Evolutionary conservation across 2,888 invertebrate genomes (phyloP).

Genomic region (Drosophila eohydei): DNA sequence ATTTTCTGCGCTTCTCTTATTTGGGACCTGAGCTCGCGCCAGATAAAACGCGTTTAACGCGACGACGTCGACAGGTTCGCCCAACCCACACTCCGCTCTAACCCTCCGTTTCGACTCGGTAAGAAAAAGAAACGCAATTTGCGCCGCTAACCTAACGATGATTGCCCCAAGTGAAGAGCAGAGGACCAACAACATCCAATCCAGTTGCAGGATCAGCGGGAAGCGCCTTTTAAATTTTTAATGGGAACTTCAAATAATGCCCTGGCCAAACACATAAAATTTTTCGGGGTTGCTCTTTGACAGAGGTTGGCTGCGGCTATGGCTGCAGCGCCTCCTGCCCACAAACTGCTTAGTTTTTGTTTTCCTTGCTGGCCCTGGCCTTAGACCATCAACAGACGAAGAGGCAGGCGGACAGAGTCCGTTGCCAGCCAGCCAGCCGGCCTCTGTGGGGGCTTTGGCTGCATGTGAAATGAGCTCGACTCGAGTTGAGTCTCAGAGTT

Average conservation of each 20-base stretch:
- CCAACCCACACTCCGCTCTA: not conserved
- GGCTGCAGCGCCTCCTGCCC: slow-evolving; percentile 7
- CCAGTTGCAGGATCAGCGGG: slow-evolving; percentile 40
- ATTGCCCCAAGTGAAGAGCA: slow-evolving; percentile 61
- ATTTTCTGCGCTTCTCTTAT: slow-evolving; percentile 34
- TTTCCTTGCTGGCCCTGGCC: slow-evolving; percentile 21
- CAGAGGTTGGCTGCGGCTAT: slow-evolving; percentile 9
- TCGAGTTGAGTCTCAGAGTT: slow-evolving; percentile 19
- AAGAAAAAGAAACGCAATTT: slow-evolving; percentile 61
- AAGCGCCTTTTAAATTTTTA: slow-evolving; percentile 78
- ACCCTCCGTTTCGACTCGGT: not conserved
- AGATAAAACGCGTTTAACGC: slow-evolving; percentile 58
- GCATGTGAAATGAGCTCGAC: slow-evolving; percentile 57
- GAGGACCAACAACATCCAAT: slow-evolving; percentile 6
- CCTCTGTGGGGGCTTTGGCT: slow-evolving; percentile 27
- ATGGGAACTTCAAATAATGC: slow-evolving; percentile 79
- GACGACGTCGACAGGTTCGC: slow-evolving; percentile 34
- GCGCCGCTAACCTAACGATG: slow-evolving; percentile 78
- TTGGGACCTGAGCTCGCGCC: slow-evolving; percentile 45
- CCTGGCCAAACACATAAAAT: slow-evolving; percentile 38
- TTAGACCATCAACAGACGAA: slow-evolving; percentile 19
- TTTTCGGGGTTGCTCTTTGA: slow-evolving; percentile 58
- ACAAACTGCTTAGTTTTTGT: slow-evolving; percentile 39
- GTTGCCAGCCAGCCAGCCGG: not conserved
- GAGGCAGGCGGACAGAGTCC: slow-evolving; percentile 13